phyloP scores from a whole-genome alignment of 2,797 vertebrate species.

The Cacajao melanocephalus region DNA sequence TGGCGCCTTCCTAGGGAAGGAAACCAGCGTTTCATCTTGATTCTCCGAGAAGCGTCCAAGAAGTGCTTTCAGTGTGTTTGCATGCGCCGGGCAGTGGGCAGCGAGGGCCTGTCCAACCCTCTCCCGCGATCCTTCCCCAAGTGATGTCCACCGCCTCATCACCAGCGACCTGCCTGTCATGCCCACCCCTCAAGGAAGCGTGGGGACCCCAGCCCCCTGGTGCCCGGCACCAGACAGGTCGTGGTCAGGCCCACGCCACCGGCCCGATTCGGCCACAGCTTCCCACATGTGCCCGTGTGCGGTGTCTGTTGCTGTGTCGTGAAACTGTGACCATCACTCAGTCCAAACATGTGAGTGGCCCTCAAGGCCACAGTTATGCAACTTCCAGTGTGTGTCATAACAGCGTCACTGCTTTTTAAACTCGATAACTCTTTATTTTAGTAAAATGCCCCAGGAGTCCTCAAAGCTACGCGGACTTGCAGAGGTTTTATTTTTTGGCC shows the following conservation, averaged over 20 bases:
- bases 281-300: background rate
- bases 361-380: slow-evolving; percentile 13
- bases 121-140: background rate
- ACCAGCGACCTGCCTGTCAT: background rate
- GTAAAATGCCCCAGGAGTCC: background rate
- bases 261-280: background rate
- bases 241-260: background rate
- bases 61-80: slow-evolving; percentile 62
- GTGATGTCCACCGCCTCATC: background rate
- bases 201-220: background rate
- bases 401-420: slow-evolving; percentile 55
- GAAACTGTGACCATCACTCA: slow-evolving; percentile 62
- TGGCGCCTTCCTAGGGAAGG: background rate
- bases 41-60: background rate
- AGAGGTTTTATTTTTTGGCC: slow-evolving; percentile 68
- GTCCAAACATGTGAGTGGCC: slow-evolving; percentile 31
- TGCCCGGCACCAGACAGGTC: no score
- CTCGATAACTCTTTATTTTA: slow-evolving; percentile 65
- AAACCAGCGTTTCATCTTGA: accelerated
- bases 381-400: background rate
- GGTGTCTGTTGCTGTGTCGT: slow-evolving; percentile 61
- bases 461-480: background rate
- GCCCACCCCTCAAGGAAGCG: background rate
- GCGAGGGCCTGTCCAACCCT: background rate
- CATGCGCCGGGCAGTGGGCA: background rate